Conservation (phyloP, 2,888 invertebrate species). For the Lordiphosa andalusiaca region DNA sequence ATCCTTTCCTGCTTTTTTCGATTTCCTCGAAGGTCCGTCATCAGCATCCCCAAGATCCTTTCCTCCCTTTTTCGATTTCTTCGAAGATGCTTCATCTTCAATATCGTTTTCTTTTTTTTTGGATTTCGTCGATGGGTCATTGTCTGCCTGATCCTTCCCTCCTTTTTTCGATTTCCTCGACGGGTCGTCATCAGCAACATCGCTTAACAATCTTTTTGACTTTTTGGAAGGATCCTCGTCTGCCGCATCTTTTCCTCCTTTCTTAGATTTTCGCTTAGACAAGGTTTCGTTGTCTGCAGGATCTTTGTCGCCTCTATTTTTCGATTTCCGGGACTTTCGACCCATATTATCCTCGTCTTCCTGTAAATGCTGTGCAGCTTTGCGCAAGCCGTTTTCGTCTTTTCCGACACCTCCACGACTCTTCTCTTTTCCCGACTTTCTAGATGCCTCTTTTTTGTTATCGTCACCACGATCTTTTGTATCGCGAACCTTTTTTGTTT, state of each 20-base stretch:
- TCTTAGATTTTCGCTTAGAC: neutral
- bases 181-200: conserved; percentile 7
- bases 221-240: conserved; percentile 1
- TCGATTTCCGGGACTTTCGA: too few species aligned
- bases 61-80: conserved; percentile 4
- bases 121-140: conserved; percentile 1
- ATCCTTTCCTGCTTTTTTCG: conserved; percentile 5
- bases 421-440: neutral
- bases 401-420: neutral
- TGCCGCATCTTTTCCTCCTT: conserved; percentile 1
- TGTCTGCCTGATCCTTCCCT: conserved; percentile 1
- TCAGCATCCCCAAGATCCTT: conserved; percentile 1
- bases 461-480: neutral
- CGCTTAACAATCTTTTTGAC: conserved; percentile 7
- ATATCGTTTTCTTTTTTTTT: conserved; percentile 6
- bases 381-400: too few species aligned
- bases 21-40: conserved; percentile 3
- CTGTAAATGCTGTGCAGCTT: neutral
- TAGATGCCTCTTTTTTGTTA: neutral
- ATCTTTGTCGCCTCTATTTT: too few species aligned
- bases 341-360: neutral
- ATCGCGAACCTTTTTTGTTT: neutral
- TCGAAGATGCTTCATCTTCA: conserved; percentile 1
- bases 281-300: too few species aligned
- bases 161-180: conserved; percentile 6